phyloP scores from a whole-genome alignment of 2,888 invertebrate species.

The Itoplectis maculator region DNA sequence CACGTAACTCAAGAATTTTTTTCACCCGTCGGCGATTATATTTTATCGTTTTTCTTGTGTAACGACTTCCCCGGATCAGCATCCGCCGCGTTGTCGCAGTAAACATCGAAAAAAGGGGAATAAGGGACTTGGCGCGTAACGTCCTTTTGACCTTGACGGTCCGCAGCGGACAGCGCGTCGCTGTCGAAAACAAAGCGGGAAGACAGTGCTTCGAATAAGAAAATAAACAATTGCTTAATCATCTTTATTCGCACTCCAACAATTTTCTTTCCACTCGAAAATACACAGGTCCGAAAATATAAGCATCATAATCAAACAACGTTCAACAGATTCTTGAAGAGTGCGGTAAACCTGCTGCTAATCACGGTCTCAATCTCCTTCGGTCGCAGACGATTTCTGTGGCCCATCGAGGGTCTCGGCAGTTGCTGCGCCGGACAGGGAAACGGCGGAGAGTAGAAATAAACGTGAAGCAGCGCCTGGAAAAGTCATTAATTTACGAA shows the following conservation, averaged over 20 bases:
- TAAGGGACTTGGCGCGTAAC: neutral
- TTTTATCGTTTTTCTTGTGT: neutral
- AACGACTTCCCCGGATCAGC: neutral
- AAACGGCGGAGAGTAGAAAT: slow-evolving; percentile 89
- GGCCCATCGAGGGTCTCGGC: slow-evolving; percentile 87
- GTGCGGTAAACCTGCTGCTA: slow-evolving; percentile 69
- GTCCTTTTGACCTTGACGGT: neutral
- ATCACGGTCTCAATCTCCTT: slow-evolving; percentile 78
- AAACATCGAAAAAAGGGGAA: neutral
- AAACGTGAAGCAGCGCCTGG: slow-evolving; percentile 90
- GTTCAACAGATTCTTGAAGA: slow-evolving; percentile 78
- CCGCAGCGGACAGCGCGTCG: too few relatives aligned
- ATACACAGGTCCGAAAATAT: neutral
- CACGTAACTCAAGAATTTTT: neutral
- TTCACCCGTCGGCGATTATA: neutral
- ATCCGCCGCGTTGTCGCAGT: too few relatives aligned
- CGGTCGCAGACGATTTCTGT: slow-evolving; percentile 79
- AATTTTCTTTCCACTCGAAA: neutral
- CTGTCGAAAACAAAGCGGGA: neutral
- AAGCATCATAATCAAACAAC: slow-evolving; percentile 58
- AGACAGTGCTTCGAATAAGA: neutral
- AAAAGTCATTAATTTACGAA: slow-evolving; percentile 73
- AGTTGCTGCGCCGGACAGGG: slow-evolving; percentile 88
- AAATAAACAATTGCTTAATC: neutral
- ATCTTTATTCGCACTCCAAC: neutral